Evolutionary conservation across 2,888 invertebrate species (phyloP), one percentile per base, ranked within the genome.

Genomic region (Mythimna pallens): DNA sequence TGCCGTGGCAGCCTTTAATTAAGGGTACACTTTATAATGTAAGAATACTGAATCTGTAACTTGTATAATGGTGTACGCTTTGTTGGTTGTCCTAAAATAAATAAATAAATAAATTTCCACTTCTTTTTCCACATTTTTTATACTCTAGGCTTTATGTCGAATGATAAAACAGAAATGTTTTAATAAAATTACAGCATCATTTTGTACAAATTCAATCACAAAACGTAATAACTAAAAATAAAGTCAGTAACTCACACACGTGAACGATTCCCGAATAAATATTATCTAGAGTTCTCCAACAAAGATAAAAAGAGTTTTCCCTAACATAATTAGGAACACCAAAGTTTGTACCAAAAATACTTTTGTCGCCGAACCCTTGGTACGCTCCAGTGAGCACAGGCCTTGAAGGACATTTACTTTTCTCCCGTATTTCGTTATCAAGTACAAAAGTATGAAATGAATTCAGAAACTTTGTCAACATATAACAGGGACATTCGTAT

Each of bases 381-480:
- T 74, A 73, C 81, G 79, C 63, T 50, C 68, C 71, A 85, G 76
- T 81, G 76, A 59, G 47, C 72, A 67, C 34, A 66, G 61, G 69
- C 76, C 73, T 68, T 79, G 47, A 73, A 55, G 65, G 63, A 67
- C 65, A 59, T 79, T 76, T 81, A 76, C 71, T 78, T 75, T 61
- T 30, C 59, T 40, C 62, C 73, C 77, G 70, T 85, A 77, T 86
- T 79, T 76, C 67, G 76, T 81, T 86, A 79, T 80, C 69, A 58
- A 70, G 68, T 58, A 68, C 50, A 65, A 78, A 81, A 85, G 73
- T 81, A 76, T 78, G 75, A 80, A 83, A 86, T 86, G 54, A 80
- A 86, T 85, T 83, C 86, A 47, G 59, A 75, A 86, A 86, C 80
- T 86, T 86, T 86, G 64, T 78, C 77, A 83, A 71, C 79, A 81